Base-by-base conservation (phyloP, 1,140 invertebrate genomes). In the Periplaneta americana region DNA sequence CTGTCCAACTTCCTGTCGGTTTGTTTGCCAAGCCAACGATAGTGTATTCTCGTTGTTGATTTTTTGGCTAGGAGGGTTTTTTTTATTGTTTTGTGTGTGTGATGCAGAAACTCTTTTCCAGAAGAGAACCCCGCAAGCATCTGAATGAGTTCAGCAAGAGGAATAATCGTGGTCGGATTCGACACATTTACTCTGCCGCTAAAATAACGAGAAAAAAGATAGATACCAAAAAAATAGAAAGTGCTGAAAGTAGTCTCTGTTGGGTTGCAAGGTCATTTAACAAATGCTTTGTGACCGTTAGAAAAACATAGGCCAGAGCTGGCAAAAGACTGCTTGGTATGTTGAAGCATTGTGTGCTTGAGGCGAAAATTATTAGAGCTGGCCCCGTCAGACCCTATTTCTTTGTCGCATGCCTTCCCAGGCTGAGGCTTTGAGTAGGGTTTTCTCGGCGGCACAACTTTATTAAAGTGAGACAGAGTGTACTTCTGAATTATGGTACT, bases 21-120 rank as follows among this genome's bases (percentile, higher is more conserved):
- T 28, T 66, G 48, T 66, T 66, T 66, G 28, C 48, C 48, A 66
- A 66, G 48, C 22, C 48, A 11, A 11, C 48, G 22, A 66, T 66
- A 18, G 17, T 48, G 6, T 48, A 15, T 15, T 48, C 39, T 48
- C 39, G 39, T 66, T 66, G n/a, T 66, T 66, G 8, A 66, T 66
- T 66, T 66, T 66, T 66, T n/a, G 48, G 34, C 35, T 39, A 39
- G 80, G 31, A 48, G 74, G 18, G 32, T 81, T 75, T 35, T 34
- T 36, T 74, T 78, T 75, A 81, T 81, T 48, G 75, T 78, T 78
- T 75, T 78, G 75, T 82, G 74, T 81, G 80, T 77, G 81, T 82
- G 81, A 82, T 82, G 76, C 75, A 82, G 77, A 39, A 76, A 82
- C 81, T 82, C 81, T 82, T 82, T 82, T 82, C 81, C 81, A 82